Base-by-base conservation (phyloP, 2,797 vertebrate species). In the Petrocephalus schoutedeni region DNA sequence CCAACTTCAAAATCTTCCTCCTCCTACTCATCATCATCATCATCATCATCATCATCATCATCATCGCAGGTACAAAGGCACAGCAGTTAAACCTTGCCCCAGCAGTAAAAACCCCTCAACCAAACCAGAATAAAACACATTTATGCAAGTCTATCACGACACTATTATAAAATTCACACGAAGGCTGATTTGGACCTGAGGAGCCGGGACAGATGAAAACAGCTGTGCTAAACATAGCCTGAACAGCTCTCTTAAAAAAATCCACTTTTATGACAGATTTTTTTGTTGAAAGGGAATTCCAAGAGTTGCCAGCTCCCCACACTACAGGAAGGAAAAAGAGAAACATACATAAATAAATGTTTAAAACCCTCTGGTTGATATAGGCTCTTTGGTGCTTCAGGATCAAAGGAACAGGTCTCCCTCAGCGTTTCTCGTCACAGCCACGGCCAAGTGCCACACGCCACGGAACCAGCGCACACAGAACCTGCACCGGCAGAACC, bases 401-500 rank as follows among this genome's bases (percentile, higher is more conserved):
- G 89, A 89, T 88, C 86, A 89, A 87, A 88, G 82, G 2, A 54
- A 32, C 56, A 54, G 6, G 61, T 56, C 36, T 87, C 77, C 49
- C 59, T 67, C 74, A 36, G 9, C 32, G 1, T 14, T 84, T 77
- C 59, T 53, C 61, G 49, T 51, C 16, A 74, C 89, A 19, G 45
- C 87, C 61, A 8, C 71, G 36, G 41, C 36, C 16, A n/a, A 80
- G 83, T 84, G 53, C 32, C 12, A 83, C 14, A 8, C 21, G 67
- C 32, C 54, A 58, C 12, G 82, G 45, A 77, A 23, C 32, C 84
- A 90, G 92, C 89, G 91, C 91, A 41, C 93, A 92, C 92, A 21
- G 89, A 91, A 90, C 88, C 88, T 90, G 90, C 53, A 64, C 80
- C 9, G 0, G 2, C 59, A 9, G 59, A 61, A 61, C 59, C 89